Base-by-base conservation (phyloP, 92 coral and sea anemone species). In the Umimayanthus kanabou region DNA sequence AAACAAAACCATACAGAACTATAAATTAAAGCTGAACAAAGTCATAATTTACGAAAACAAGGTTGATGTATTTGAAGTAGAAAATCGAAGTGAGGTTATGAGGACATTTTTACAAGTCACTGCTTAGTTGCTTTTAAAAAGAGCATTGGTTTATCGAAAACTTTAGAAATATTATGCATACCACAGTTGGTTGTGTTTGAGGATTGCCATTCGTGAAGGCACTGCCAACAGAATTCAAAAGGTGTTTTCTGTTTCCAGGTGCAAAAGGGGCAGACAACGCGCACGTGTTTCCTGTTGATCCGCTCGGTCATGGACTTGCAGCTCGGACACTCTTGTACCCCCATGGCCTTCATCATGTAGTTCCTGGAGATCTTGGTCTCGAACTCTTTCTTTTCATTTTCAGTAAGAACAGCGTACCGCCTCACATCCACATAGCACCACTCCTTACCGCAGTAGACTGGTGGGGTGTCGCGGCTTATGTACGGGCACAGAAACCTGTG, bases 351-450 rank as follows among this genome's bases (percentile, higher is more conserved):
- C 88, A 86, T 80, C 91, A 95, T 45, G 84, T 87, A 92, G 82
- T 93, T 95, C 71, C 71, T 87, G 65, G 95, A 92, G 30, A 95
- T 88, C 81, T 94, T 95, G 18, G 65, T 87, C 88, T 95, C 98
- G 78, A 95, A 95, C 64, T 95, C 98, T 57, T 1, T 30, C 58
- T 85, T 95, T 79, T 95, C 98, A 6, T 50, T 25, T 18, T 90
- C 94, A 20, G 96, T 92, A 73, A 95, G 94, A 77, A 95, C 98
- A 47, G 98, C 98, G 88, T 90, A 84, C 37, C 98, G 96, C 9
- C 98, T 81, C 2, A 95, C 96, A 29, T 80, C 95, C 2, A 91
- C 91, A 49, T 93, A 95, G 72, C 88, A 92, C 98, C 96, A 95
- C 42, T 95, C 96, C 23, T 73, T 82, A 33, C 94, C 94, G 29